These are phyloP conservation scores for Phrynocephalus vlangalii DNA, from an alignment of 2,797 vertebrate genomes.

Conservation along the genomic window DNA sequence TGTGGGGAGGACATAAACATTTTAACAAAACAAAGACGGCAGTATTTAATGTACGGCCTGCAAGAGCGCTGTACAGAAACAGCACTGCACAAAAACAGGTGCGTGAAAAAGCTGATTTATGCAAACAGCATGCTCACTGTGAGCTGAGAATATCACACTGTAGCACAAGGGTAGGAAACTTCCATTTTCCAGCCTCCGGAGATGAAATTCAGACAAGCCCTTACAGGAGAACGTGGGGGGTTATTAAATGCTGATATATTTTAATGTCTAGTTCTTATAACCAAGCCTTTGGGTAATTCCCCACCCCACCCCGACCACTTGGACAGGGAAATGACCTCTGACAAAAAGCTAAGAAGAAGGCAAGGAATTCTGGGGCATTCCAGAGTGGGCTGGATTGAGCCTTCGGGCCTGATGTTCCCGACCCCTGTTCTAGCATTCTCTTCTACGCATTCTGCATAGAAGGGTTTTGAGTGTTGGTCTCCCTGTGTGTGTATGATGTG, in stretches of 20 bases:
- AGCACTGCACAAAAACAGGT: slow-evolving; percentile 32
- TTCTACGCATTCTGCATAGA: no score
- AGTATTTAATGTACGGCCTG: slow-evolving; percentile 15
- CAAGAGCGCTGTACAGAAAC: slow-evolving; percentile 26
- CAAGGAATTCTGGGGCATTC: no score
- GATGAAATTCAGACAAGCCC: not conserved
- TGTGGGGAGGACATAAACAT: slow-evolving; percentile 26
- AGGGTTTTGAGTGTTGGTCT: no score
- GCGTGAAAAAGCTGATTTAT: not conserved
- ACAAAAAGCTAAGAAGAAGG: no score
- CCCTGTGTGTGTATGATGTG: no score
- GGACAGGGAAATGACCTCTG: no score
- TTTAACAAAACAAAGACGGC: not conserved
- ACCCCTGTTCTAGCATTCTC: no score
- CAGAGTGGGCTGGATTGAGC: no score
- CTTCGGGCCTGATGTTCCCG: no score
- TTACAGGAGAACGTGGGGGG: not conserved
- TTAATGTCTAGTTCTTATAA: not conserved
- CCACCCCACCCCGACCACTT: no score
- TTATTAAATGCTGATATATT: not conserved
- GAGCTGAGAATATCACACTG: not conserved
- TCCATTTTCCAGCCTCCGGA: not conserved
- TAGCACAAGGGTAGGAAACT: not conserved
- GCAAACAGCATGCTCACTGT: no score
- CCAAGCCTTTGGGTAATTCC: not conserved